A percentile compares a stretch with the other conserved stretches of the same genome.
Evolutionary conservation across 2,888 invertebrate species (phyloP).

Genomic region (Fragum whitleyi): DNA sequence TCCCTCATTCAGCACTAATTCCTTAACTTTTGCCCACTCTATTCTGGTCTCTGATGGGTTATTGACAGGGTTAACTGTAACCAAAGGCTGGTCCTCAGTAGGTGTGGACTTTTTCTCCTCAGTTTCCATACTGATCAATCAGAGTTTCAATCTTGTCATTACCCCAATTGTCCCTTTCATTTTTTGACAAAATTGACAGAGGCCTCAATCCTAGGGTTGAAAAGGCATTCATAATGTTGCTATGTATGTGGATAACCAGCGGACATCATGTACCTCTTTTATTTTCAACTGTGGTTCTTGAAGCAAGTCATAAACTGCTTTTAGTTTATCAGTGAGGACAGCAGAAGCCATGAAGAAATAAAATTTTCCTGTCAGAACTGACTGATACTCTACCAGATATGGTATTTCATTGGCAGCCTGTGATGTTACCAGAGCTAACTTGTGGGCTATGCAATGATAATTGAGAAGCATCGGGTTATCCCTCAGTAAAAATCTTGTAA

Average conservation of each 20-base stretch:
- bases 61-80: no score
- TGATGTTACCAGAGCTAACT: conserved; percentile 29
- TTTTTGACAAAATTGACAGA: conserved; percentile 11
- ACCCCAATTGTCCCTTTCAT: conserved; percentile 27
- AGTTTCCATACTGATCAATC: conserved; percentile 27
- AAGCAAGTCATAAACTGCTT: not conserved
- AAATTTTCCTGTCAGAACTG: conserved; percentile 24
- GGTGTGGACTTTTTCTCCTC: no score
- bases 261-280: conserved; percentile 23
- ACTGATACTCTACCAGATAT: conserved; percentile 27
- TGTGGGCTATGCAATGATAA: conserved; percentile 31
- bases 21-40: conserved; percentile 39
- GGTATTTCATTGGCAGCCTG: conserved; percentile 24
- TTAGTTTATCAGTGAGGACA: not conserved
- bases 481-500: conserved; percentile 25
- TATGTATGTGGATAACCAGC: conserved; percentile 19
- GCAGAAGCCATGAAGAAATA: conserved; percentile 37
- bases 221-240: conserved; percentile 41
- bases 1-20: conserved; percentile 19
- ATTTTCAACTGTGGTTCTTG: not conserved
- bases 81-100: no score
- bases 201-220: conserved; percentile 32
- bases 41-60: conserved; percentile 18
- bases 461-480: conserved; percentile 36
- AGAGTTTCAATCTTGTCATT: conserved; percentile 35